A percentile compares a stretch with the other conserved stretches of the same genome.
phyloP scores from a whole-genome alignment of 2,888 invertebrate species.

The Xestia ashworthii region DNA sequence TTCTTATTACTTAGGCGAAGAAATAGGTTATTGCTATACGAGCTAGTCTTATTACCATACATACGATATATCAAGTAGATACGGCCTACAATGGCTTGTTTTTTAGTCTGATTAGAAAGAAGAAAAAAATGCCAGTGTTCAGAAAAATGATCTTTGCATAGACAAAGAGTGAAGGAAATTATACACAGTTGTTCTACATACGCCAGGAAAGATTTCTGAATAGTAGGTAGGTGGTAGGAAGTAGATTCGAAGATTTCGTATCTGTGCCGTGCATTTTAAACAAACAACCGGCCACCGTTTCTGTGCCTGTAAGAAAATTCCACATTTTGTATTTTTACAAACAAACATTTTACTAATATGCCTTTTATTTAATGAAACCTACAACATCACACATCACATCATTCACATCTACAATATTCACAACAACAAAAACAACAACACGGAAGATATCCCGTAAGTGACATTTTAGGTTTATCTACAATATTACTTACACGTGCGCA shows the following conservation, averaged over 20 bases:
- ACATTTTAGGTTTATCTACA: background rate
- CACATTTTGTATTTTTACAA: background rate
- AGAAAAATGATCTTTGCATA: background rate
- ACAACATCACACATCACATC: too few relatives aligned
- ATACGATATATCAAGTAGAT: constrained; percentile 12
- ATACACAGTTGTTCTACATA: background rate
- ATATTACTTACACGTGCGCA: background rate
- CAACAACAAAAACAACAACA: too few relatives aligned
- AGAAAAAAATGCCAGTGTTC: background rate
- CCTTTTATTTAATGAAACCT: background rate
- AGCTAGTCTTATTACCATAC: constrained; percentile 32
- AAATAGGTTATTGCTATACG: constrained; percentile 31
- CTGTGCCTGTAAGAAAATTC: background rate
- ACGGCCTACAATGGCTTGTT: background rate
- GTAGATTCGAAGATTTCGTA: too few relatives aligned
- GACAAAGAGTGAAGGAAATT: background rate
- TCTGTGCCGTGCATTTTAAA: too few relatives aligned
- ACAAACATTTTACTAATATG: background rate
- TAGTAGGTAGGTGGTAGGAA: too few relatives aligned
- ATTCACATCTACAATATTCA: too few relatives aligned
- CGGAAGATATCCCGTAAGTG: too few relatives aligned
- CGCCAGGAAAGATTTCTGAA: background rate
- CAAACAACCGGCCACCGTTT: background rate
- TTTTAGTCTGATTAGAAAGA: background rate
- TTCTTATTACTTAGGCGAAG: constrained; percentile 32